Evolutionary conservation across 2,797 vertebrate species (phyloP).

Genomic region (Sphenopsis melanotis): DNA sequence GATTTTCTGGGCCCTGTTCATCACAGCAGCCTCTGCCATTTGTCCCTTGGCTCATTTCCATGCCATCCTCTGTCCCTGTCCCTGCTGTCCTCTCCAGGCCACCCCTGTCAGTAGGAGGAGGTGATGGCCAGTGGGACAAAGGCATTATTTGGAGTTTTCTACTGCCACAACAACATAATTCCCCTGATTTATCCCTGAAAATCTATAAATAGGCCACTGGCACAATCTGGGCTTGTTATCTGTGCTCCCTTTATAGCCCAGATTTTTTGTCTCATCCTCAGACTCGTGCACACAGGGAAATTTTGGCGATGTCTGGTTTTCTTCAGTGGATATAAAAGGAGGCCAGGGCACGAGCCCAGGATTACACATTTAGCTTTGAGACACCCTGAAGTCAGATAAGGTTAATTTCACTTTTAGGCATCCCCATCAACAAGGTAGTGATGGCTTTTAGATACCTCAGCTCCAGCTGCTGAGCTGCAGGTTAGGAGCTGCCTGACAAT

Average conservation of each 20-base stretch:
- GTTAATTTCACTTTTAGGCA: neutral
- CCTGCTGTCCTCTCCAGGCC: neutral
- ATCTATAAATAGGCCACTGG: neutral
- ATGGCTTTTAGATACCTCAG: neutral
- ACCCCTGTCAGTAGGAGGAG: neutral
- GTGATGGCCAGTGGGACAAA: neutral
- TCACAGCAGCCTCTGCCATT: neutral
- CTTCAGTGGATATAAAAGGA: neutral
- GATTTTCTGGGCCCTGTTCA: neutral
- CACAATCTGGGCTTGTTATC: neutral
- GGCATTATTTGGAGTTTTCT: neutral
- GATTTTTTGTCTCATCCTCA: neutral
- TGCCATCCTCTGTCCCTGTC: neutral
- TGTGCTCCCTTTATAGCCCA: neutral
- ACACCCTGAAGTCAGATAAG: neutral
- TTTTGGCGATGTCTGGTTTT: neutral
- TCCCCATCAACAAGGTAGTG: neutral
- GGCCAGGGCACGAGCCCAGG: neutral
- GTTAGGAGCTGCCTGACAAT: neutral
- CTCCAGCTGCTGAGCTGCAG: neutral
- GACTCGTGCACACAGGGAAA: rapidly evolving
- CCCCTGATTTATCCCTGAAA: neutral
- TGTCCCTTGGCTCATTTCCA: neutral
- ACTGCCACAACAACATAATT: neutral
- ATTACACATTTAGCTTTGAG: neutral